These are phyloP conservation scores for Microtus richardsoni DNA, from an alignment of 2,113 vertebrate genomes.

Conservation along the genomic window DNA sequence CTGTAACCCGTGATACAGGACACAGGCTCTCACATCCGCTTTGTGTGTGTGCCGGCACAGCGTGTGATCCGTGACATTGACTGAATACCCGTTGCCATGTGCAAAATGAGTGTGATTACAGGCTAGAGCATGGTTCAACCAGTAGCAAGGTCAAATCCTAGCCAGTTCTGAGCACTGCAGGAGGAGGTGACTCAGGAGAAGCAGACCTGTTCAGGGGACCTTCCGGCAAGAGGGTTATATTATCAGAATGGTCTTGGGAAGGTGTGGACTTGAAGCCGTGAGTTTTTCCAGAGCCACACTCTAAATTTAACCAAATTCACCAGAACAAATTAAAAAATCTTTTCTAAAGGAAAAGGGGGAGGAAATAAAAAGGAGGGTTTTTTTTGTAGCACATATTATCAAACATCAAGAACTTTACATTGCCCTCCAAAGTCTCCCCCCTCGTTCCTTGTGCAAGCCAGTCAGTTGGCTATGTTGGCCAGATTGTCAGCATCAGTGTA, in stretches of 20 bases:
- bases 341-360: background rate
- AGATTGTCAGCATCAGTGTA: accelerated
- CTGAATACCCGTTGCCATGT: background rate
- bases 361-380: too few relatives aligned
- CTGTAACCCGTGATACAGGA: background rate
- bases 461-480: accelerated
- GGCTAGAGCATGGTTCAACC: background rate
- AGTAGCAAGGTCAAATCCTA: background rate
- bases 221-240: accelerated
- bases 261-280: accelerated
- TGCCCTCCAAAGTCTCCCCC: background rate
- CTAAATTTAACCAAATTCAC: background rate
- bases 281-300: background rate
- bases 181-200: background rate
- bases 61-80: background rate
- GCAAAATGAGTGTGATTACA: constrained; percentile 22
- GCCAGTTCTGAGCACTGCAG: background rate
- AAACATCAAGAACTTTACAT: background rate
- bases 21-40: background rate
- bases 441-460: background rate
- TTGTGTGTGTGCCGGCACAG: background rate
- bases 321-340: background rate
- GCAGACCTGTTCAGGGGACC: background rate
- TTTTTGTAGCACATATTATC: background rate
- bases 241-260: background rate